phyloP scores from a whole-genome alignment of 1,140 invertebrate genomes.

The Drosophila nannoptera region DNA sequence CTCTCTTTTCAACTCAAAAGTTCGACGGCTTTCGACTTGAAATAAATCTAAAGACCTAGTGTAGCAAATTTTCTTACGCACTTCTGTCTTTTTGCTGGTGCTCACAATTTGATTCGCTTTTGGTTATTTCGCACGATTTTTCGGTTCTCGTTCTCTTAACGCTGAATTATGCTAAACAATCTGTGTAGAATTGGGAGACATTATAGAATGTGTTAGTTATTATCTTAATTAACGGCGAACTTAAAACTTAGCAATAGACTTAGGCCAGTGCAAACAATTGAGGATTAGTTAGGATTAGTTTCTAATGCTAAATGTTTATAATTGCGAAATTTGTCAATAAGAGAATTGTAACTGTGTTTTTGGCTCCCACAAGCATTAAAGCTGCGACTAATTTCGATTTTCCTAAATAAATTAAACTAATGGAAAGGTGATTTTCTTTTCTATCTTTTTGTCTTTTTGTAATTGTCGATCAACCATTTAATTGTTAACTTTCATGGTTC shows the following conservation, averaged over 20 bases:
- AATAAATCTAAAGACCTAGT: slow-evolving; percentile 46
- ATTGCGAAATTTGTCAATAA: too few relatives aligned
- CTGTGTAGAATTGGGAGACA: slow-evolving; percentile 9
- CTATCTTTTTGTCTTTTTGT: slow-evolving; percentile 5
- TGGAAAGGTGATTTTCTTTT: slow-evolving; percentile 34
- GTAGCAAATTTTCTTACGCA: slow-evolving; percentile 57
- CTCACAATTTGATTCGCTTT: slow-evolving; percentile 15
- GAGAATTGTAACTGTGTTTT: background rate
- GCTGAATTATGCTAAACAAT: slow-evolving; percentile 41
- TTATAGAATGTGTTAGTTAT: slow-evolving; percentile 23
- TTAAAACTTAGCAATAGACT: slow-evolving; percentile 48
- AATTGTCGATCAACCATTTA: slow-evolving; percentile 34
- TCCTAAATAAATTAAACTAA: slow-evolving; percentile 61
- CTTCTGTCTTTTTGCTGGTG: slow-evolving; percentile 28
- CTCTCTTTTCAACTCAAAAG: background rate
- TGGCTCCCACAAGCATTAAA: slow-evolving; percentile 39
- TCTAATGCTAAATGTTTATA: too few relatives aligned
- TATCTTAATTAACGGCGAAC: slow-evolving; percentile 32
- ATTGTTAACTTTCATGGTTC: slow-evolving; percentile 62
- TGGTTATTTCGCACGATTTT: slow-evolving; percentile 26
- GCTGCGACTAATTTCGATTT: slow-evolving; percentile 55
- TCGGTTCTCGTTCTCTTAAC: slow-evolving; percentile 2
- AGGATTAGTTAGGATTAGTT: too few relatives aligned
- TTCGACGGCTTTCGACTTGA: slow-evolving; percentile 27
- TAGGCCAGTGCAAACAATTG: slow-evolving; percentile 51